Evolutionary conservation across 1,140 invertebrate species (phyloP).

Genomic region (Aporrectodea caliginosa): DNA sequence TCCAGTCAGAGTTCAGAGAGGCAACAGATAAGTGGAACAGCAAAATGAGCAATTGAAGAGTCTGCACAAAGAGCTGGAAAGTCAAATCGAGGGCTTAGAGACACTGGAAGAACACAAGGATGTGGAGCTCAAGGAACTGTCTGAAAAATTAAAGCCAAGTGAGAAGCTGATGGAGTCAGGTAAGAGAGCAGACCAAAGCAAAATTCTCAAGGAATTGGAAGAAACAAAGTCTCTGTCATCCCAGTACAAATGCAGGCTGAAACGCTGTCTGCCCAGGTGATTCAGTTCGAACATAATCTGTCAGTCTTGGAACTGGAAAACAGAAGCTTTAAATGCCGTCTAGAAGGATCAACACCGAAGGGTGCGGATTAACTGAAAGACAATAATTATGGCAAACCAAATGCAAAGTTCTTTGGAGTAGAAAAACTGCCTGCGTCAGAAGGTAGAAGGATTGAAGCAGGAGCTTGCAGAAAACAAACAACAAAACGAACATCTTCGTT

Average conservation of each 20-base stretch:
- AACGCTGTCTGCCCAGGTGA: background rate
- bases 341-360: background rate
- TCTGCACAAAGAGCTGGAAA: conserved; percentile 71
- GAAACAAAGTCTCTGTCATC: background rate
- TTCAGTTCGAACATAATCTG: background rate
- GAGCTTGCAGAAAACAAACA: conserved; percentile 36
- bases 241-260: background rate
- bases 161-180: background rate
- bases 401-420: conserved; percentile 39
- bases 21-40: no score
- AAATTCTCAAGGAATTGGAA: background rate
- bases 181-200: background rate
- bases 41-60: conserved; percentile 72
- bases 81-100: conserved; percentile 74
- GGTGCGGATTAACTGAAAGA: background rate
- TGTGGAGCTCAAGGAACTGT: conserved; percentile 39
- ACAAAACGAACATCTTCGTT: no score
- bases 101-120: conserved; percentile 64
- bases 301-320: background rate
- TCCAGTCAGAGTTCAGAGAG: no score
- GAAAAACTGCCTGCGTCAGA: conserved; percentile 50
- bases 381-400: conserved; percentile 38
- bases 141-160: background rate
- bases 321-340: background rate
- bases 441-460: conserved; percentile 42